These are phyloP conservation scores for Fregata magnificens DNA, from an alignment of 2,113 vertebrate genomes.

Conservation along the genomic window DNA sequence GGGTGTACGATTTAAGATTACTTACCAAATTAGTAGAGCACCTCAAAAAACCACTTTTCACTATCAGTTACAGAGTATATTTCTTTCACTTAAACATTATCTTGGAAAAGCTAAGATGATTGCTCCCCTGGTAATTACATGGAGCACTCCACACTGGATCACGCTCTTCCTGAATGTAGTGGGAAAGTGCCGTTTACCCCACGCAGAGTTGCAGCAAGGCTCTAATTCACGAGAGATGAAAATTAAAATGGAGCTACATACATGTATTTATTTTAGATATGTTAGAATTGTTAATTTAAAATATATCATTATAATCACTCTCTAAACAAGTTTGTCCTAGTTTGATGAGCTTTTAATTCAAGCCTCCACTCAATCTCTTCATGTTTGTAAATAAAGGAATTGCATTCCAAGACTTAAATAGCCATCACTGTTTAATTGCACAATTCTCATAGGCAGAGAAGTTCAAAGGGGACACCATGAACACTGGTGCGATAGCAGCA, in stretches of 20 bases:
- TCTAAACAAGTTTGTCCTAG: neutral
- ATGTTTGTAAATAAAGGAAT: neutral
- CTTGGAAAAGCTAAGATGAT: neutral
- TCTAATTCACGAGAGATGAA: neutral
- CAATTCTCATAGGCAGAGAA: neutral
- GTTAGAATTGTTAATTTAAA: neutral
- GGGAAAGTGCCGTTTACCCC: neutral
- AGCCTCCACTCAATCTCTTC: neutral
- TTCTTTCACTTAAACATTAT: neutral
- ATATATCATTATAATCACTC: neutral
- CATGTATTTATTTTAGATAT: neutral
- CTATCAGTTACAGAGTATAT: neutral
- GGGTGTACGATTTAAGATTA: neutral
- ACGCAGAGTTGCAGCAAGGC: neutral
- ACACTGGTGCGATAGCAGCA: neutral
- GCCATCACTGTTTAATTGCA: neutral
- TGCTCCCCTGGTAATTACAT: neutral
- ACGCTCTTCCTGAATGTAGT: neutral
- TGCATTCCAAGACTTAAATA: neutral
- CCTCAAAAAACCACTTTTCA: neutral
- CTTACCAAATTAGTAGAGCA: neutral
- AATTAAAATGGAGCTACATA: neutral
- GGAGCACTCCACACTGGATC: neutral
- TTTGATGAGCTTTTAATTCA: neutral
- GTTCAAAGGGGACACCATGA: neutral